A percentile compares a stretch with the other conserved stretches of the same genome.
These are phyloP conservation scores for Julus scandinavius DNA, from an alignment of 2,888 invertebrate species.

Conservation along the genomic window DNA sequence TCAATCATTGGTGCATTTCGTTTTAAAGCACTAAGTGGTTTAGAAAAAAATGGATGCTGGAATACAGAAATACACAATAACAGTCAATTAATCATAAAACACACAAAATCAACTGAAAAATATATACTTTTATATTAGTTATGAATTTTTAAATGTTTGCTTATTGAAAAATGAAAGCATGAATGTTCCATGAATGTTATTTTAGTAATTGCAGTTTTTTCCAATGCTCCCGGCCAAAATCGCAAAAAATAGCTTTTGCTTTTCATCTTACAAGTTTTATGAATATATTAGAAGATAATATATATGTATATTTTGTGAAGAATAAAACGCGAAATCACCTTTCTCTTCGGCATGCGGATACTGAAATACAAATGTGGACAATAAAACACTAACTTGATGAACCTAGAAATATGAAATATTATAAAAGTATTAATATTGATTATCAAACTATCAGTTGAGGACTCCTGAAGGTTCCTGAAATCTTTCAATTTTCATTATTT, in stretches of 20 bases:
- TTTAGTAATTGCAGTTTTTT: no score
- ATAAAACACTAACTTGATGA: neutral
- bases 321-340: neutral
- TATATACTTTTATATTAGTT: neutral
- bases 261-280: no score
- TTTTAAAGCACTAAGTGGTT: neutral
- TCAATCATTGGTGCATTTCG: neutral
- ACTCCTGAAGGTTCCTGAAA: no score
- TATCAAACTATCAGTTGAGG: no score
- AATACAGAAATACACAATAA: neutral
- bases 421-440: neutral
- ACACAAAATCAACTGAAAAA: neutral
- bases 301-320: no score
- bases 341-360: conserved; percentile 33
- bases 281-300: no score
- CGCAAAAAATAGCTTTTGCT: no score
- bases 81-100: neutral
- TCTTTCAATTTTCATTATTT: no score
- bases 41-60: neutral
- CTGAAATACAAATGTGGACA: no score
- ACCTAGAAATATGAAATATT: neutral
- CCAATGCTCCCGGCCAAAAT: no score
- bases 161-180: no score
- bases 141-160: no score
- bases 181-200: neutral